Base-by-base conservation (phyloP, 2,113 vertebrate species). In the Protomyctophum bolini region DNA sequence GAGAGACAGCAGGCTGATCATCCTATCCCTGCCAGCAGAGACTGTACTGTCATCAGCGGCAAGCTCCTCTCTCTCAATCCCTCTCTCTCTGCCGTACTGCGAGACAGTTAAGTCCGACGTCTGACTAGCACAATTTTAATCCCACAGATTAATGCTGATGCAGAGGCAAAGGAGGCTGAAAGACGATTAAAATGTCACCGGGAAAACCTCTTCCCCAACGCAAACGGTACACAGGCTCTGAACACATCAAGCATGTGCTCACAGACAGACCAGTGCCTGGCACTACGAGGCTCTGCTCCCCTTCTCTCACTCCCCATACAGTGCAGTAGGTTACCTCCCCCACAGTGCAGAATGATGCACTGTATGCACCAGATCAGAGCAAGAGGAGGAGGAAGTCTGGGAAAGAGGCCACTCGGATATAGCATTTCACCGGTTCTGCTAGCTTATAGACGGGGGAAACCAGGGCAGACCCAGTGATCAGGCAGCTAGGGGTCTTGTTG, bases 131-230 rank as follows among this genome's bases (percentile, higher is more conserved):
- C 65, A 79, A 73, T 66, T 90, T 84, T 90, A 91, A 91, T 92
- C 91, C 86, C 51, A 8, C 68, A 84, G 86, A 91, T 92, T 91
- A 89, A 84, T 83, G 66, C 73, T 90, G 87, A 89, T 89, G 74
- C 82, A 70, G 70, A 55, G 52, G 83, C 80, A 90, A 89, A 90
- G 86, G 88, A 86, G 86, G 83, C 88, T 65, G 84, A 92, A 86
- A 91, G 88, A 89, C 77, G 87, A 92, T 92, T 91, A 91, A 88
- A 92, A 92, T 92, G 88, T 92, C 89, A 92, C 76, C 70, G 87
- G 87, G 91, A 91, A 21, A 90, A 90, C 89, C 83, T 90, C 85
- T 68, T 41, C 77, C 3, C n/a, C 84, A 86, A 88, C 87, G 83
- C 90, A 91, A 41, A 93, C 89, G 91, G 76, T 73, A 83, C 75